Evolutionary conservation across 2,797 vertebrate genomes (phyloP).

Genomic region (Sarcoramphus papa): DNA sequence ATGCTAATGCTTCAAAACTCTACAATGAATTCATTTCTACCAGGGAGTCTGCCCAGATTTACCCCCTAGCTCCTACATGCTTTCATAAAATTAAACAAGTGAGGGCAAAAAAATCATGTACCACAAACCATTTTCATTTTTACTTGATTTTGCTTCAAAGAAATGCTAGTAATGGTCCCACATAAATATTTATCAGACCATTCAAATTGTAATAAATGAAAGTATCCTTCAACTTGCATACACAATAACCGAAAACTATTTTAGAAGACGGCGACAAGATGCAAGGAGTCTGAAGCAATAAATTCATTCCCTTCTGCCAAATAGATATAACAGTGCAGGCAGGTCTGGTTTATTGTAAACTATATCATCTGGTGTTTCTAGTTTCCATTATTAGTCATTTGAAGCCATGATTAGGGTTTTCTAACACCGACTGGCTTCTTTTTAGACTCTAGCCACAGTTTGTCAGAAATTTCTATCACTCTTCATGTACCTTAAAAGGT

Average conservation of each 20-base stretch:
- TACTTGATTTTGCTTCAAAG: constrained; percentile 50
- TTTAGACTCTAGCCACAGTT: background rate
- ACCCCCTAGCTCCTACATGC: background rate
- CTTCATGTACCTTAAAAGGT: background rate
- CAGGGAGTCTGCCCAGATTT: constrained; percentile 8
- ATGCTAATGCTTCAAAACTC: background rate
- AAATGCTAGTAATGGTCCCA: background rate
- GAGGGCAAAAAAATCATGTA: background rate
- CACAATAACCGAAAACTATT: background rate
- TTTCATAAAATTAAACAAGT: constrained; percentile 42
- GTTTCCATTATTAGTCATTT: background rate
- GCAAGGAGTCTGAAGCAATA: background rate
- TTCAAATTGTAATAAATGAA: constrained; percentile 54
- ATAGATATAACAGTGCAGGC: background rate
- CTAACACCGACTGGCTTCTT: background rate
- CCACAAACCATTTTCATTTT: constrained; percentile 39
- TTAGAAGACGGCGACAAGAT: constrained; percentile 17
- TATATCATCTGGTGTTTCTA: background rate
- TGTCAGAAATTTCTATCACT: background rate
- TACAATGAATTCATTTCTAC: background rate
- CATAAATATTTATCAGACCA: constrained; percentile 69
- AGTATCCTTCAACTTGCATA: constrained; percentile 33
- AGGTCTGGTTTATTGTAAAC: background rate
- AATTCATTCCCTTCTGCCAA: background rate
- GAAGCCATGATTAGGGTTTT: background rate